phyloP scores from a whole-genome alignment of 2,113 vertebrate genomes.

The Pica pica region DNA sequence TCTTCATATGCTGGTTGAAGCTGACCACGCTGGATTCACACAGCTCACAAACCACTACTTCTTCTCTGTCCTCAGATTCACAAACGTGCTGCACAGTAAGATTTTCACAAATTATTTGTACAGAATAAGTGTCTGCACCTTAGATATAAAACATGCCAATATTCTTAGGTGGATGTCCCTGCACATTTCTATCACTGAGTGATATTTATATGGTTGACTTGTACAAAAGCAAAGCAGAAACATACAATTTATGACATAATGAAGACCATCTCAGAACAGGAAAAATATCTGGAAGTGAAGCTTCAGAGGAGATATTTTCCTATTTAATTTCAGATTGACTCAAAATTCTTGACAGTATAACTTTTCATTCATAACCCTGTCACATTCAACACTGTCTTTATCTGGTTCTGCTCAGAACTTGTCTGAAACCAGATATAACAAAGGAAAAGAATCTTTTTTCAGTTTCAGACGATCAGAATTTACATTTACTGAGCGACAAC shows the following conservation, averaged over 20 bases:
- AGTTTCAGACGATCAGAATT: background rate
- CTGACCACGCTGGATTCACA: slow-evolving; percentile 92
- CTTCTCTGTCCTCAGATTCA: slow-evolving; percentile 92
- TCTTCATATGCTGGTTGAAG: slow-evolving; percentile 99
- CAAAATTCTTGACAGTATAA: background rate
- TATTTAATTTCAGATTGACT: background rate
- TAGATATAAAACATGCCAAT: background rate
- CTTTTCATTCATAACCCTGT: background rate
- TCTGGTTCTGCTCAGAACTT: background rate
- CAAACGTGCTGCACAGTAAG: slow-evolving; percentile 86
- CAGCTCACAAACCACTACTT: slow-evolving; percentile 93
- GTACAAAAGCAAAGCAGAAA: background rate
- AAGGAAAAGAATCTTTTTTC: background rate
- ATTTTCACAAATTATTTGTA: background rate
- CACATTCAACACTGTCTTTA: background rate
- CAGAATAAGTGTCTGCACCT: background rate
- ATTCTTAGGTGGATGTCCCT: background rate
- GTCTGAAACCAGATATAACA: background rate
- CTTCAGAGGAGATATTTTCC: background rate
- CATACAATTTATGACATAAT: background rate
- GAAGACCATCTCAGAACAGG: background rate
- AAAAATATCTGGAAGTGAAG: background rate
- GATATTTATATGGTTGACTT: background rate
- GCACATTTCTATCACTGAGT: background rate
- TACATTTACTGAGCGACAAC: background rate